These are phyloP conservation scores for Pluvialis apricaria DNA, from an alignment of 2,113 vertebrate species.

Conservation along the genomic window DNA sequence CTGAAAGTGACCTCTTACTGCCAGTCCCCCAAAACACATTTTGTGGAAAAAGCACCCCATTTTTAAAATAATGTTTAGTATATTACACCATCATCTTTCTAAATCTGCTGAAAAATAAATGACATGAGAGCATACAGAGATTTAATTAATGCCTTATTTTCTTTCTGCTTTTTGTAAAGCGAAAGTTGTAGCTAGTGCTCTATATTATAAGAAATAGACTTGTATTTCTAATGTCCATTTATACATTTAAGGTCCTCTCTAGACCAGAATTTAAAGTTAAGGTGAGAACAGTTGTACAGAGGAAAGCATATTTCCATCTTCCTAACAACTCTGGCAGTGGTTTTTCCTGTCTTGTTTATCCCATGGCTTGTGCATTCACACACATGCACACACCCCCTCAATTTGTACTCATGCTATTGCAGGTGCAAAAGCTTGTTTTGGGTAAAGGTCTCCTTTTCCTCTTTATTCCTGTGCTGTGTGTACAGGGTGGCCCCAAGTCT, in stretches of 20 bases:
- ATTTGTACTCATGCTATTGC: neutral
- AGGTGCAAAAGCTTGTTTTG: neutral
- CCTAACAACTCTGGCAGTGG: neutral
- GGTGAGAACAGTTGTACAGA: neutral
- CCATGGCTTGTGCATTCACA: neutral
- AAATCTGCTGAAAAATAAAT: neutral
- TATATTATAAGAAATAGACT: neutral
- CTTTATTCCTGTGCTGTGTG: neutral
- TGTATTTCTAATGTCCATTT: neutral
- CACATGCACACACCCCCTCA: neutral
- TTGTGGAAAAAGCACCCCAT: neutral
- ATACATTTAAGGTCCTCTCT: neutral
- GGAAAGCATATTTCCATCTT: neutral
- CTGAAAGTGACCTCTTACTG: neutral
- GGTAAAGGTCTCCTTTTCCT: neutral
- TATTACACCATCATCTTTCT: neutral
- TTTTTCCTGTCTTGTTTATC: neutral
- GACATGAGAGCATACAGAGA: neutral
- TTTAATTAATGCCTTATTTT: neutral
- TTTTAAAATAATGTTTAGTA: neutral
- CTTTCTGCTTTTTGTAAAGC: neutral
- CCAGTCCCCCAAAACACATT: neutral
- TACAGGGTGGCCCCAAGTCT: neutral
- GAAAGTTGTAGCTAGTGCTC: neutral
- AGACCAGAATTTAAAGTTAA: neutral